Conservation (phyloP, 2,113 vertebrate genomes). For the Ardeotis arabs region DNA sequence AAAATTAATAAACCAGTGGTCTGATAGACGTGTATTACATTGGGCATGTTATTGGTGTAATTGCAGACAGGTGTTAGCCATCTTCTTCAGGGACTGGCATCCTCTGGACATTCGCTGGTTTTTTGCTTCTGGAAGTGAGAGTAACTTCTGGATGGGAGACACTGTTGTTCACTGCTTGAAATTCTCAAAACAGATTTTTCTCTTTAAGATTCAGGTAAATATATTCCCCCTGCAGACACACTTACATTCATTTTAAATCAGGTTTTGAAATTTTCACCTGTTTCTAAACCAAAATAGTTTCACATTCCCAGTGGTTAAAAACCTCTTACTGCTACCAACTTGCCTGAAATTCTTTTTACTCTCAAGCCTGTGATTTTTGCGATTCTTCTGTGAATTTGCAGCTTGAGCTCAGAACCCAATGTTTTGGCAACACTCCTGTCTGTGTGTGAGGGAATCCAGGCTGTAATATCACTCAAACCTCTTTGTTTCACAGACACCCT, state of each 20-base stretch:
- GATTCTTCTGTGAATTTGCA: conserved; percentile 26
- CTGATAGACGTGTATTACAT: background rate
- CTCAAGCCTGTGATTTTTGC: background rate
- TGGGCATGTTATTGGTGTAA: background rate
- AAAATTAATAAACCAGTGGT: background rate
- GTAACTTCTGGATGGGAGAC: background rate
- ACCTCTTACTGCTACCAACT: background rate
- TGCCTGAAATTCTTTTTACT: background rate
- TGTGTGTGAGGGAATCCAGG: background rate
- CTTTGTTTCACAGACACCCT: background rate
- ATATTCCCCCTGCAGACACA: background rate
- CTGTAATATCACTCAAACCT: background rate
- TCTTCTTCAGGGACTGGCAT: background rate
- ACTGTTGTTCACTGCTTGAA: background rate
- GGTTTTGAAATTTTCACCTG: background rate
- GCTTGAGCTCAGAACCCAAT: background rate
- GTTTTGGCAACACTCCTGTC: conserved; percentile 29
- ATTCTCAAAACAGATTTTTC: background rate
- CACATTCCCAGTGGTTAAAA: background rate
- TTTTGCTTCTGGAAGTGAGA: background rate
- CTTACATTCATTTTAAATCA: background rate
- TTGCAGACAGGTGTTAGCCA: background rate
- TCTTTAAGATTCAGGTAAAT: background rate
- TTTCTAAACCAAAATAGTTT: background rate
- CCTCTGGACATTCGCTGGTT: background rate